Conservation (phyloP, 2,113 vertebrate genomes). For the Henicopernis longicauda region DNA sequence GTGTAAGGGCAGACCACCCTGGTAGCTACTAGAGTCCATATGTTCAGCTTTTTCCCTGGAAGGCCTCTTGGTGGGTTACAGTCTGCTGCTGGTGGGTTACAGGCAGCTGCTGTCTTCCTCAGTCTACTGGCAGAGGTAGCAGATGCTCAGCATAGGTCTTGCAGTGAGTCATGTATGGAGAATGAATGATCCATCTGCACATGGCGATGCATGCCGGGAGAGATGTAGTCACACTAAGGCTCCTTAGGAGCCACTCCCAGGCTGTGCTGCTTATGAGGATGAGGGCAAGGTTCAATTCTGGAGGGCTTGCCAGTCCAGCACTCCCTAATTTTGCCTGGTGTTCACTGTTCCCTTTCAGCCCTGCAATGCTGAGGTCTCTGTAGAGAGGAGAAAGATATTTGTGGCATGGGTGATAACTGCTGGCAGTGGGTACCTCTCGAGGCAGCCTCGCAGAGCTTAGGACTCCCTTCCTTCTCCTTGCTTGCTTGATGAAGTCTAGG, state of each 20-base stretch:
- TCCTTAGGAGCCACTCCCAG: neutral
- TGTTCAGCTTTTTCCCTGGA: neutral
- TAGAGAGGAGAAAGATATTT: neutral
- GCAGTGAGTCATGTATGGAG: neutral
- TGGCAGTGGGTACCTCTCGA: neutral
- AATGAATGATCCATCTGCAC: neutral
- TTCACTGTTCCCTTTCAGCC: neutral
- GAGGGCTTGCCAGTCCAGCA: neutral
- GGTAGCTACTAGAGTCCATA: neutral
- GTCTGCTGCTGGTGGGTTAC: neutral
- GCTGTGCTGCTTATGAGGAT: neutral
- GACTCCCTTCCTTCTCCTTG: neutral
- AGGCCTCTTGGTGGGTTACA: neutral
- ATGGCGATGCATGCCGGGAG: fast-evolving
- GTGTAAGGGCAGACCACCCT: neutral
- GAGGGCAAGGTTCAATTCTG: neutral
- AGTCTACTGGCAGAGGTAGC: neutral
- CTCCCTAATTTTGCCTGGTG: neutral
- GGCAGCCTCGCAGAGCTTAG: neutral
- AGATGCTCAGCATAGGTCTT: constrained; percentile 1
- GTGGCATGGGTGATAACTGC: neutral
- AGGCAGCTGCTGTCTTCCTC: neutral
- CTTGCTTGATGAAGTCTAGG: neutral
- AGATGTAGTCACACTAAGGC: neutral
- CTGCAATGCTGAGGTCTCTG: neutral